Base-by-base conservation (phyloP, 1,140 invertebrate species). In the Octopus bimaculoides region DNA sequence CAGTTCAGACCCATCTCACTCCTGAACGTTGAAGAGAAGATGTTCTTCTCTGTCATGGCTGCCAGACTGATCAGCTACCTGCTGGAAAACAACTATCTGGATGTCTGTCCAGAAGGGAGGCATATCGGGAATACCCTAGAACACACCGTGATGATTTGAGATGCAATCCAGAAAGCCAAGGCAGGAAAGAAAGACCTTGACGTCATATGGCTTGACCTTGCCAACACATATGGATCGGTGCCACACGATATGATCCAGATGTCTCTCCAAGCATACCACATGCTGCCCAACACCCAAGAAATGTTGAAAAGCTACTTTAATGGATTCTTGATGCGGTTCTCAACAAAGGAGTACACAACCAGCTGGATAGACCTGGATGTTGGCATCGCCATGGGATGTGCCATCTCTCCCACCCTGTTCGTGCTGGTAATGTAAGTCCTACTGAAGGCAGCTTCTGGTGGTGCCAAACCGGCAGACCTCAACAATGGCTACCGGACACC, bases 1-100 rank as follows among this genome's bases (percentile, higher is more conserved):
- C 77, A 82, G 69, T 82, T 82, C 66, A n/a, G 66, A 71, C 69
- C 78, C 20, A 82, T 80, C 17, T 77, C 78, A 20, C 75, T 80
- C 54, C 55, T 78, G 66, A 81, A 56, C 56, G 71, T 78, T n/a
- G 80, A 81, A n/a, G 80, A 76, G 26, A 78, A 81, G 52, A 78
- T 78, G 78, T 78, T 81, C 5, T 77, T 80, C 20, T 75, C 81
- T 14, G 52, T 82, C 7, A n/a, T 79, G 69, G 78, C 79, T 17
- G 77, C 55, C 20, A 76, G 78, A 54, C 71, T 81, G 54, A 78
- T 74, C 55, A 8, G 41, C 8, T 82, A 80, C 20, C 77, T 77
- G 54, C 17, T 26, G 53, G n/a, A 78, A 4, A 82, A 79, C 52
- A 10, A 69, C 5, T 79, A 82, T 55, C 5, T 82, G 17, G 75